These are phyloP conservation scores for Microcebus jonahi DNA, from an alignment of 2,113 vertebrate genomes.

Conservation along the genomic window DNA sequence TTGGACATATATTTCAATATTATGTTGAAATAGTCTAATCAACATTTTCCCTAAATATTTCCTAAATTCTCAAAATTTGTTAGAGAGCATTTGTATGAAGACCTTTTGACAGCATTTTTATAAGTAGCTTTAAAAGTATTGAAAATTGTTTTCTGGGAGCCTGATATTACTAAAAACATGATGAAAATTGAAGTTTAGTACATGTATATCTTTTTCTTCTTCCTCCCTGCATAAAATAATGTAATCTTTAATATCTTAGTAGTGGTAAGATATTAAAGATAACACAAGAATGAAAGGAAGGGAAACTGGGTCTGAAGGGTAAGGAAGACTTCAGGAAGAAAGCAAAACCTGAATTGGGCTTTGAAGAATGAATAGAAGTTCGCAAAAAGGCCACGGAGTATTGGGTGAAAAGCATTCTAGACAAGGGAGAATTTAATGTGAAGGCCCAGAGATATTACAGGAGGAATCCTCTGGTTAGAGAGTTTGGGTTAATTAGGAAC, in stretches of 20 bases:
- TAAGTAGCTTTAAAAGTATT: not conserved
- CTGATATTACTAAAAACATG: not conserved
- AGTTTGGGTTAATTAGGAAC: not conserved
- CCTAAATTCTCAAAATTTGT: not conserved
- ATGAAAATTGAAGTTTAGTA: not conserved
- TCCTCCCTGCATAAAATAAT: not conserved
- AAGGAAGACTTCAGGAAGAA: not conserved
- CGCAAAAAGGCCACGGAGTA: not conserved
- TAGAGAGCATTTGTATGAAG: not conserved
- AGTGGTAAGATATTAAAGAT: not conserved
- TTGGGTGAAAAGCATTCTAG: not conserved
- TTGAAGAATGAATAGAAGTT: conserved; percentile 9
- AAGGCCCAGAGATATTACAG: not conserved
- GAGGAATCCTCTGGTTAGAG: not conserved
- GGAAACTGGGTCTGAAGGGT: not conserved
- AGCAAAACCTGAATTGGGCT: not conserved
- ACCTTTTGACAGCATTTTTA: not conserved
- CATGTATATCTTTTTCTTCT: not conserved
- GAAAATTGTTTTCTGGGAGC: not conserved
- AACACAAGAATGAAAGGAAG: not conserved
- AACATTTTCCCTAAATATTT: not conserved
- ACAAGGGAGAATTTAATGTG: not conserved
- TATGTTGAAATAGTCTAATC: not conserved
- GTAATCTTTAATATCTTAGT: not conserved
- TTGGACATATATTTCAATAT: not conserved